Conservation (phyloP, 2,888 invertebrate genomes). For the Antheraea yamamai region DNA sequence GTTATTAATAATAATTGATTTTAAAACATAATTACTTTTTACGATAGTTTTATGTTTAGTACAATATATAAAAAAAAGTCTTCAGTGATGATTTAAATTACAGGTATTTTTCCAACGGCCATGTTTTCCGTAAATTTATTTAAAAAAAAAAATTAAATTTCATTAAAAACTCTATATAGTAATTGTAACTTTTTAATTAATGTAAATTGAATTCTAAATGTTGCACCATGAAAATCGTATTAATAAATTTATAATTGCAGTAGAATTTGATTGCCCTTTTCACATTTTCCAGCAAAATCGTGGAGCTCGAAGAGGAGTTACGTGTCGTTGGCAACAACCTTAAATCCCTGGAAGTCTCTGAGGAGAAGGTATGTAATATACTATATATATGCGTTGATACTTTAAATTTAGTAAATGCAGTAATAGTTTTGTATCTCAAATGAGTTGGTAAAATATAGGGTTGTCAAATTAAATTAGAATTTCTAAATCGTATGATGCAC, state of each 20-base stretch:
- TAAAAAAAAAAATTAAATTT: not conserved
- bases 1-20: not conserved
- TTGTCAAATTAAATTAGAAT: not conserved
- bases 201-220: not conserved
- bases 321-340: constrained; percentile 99
- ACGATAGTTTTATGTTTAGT: not conserved
- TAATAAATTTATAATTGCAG: constrained; percentile 32
- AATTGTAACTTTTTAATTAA: not conserved
- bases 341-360: constrained; percentile 99
- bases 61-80: not conserved
- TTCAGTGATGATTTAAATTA: constrained; percentile 1
- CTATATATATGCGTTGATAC: not conserved
- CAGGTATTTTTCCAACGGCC: not conserved
- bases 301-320: constrained; percentile 99
- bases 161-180: not conserved
- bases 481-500: constrained; percentile 60
- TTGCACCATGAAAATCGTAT: not conserved
- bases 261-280: constrained; percentile 60
- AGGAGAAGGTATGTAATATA: constrained; percentile 94
- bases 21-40: not conserved
- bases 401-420: constrained; percentile 19
- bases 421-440: not conserved
- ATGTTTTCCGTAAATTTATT: not conserved
- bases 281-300: constrained; percentile 92
- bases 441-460: constrained; percentile 9